These are phyloP conservation scores for Dermolepida albohirtum DNA, from an alignment of 2,888 invertebrate species.

Conservation along the genomic window DNA sequence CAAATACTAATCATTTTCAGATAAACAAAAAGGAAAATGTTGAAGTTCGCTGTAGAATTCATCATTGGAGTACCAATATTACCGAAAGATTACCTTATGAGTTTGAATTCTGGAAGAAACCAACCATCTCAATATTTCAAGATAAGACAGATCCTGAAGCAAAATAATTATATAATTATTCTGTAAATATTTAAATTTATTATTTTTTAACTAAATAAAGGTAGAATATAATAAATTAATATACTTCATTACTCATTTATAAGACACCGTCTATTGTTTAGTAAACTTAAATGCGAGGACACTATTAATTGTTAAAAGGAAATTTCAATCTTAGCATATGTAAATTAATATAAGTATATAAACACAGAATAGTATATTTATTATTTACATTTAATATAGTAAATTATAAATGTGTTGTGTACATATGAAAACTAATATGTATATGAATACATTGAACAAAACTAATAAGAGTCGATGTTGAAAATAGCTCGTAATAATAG, in stretches of 20 bases:
- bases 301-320: too few relatives aligned
- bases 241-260: background rate
- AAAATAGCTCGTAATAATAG: too few relatives aligned
- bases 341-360: too few relatives aligned
- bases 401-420: too few relatives aligned
- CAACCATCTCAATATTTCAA: slow-evolving; percentile 70
- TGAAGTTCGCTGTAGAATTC: slow-evolving; percentile 80
- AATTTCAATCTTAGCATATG: too few relatives aligned
- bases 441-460: too few relatives aligned
- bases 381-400: too few relatives aligned
- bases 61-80: slow-evolving; percentile 80
- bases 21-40: slow-evolving; percentile 80
- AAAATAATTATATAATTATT: slow-evolving; percentile 1
- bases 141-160: slow-evolving; percentile 62
- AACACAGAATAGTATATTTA: too few relatives aligned
- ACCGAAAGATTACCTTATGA: slow-evolving; percentile 71
- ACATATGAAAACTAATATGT: too few relatives aligned
- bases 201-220: slow-evolving; percentile 32
- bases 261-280: too few relatives aligned
- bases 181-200: slow-evolving; percentile 13
- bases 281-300: too few relatives aligned
- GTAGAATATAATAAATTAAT: slow-evolving; percentile 34
- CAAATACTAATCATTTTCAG: slow-evolving; percentile 62
- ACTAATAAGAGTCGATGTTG: too few relatives aligned
- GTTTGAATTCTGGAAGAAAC: slow-evolving; percentile 69